These are phyloP conservation scores for Megaleporinus macrocephalus DNA, from an alignment of 2,113 vertebrate species.

Conservation along the genomic window DNA sequence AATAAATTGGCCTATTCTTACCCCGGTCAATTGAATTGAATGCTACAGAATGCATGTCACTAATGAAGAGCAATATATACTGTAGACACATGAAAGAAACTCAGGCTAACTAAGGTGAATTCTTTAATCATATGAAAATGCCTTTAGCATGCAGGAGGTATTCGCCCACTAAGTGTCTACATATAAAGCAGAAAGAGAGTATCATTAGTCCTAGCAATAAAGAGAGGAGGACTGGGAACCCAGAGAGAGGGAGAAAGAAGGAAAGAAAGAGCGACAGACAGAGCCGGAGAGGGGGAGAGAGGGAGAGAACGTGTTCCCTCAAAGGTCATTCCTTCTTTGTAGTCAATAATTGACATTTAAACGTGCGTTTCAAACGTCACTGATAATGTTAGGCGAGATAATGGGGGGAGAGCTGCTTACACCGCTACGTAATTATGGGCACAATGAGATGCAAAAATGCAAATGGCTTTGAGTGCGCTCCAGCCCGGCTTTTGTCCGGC, in stretches of 20 bases:
- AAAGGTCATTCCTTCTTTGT: constrained; percentile 94
- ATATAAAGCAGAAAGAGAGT: constrained; percentile 39
- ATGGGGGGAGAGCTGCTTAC: constrained; percentile 84
- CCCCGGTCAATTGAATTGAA: too few relatives aligned
- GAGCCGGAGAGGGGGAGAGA: constrained; percentile 43
- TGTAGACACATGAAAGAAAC: neutral
- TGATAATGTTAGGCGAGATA: constrained; percentile 93
- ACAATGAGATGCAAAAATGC: constrained; percentile 99
- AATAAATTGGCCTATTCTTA: too few relatives aligned
- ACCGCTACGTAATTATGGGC: constrained; percentile 91
- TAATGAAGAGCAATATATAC: too few relatives aligned
- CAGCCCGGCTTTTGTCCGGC: constrained; percentile 90
- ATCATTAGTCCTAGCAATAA: constrained; percentile 49
- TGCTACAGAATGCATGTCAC: too few relatives aligned
- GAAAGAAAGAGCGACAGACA: constrained; percentile 48
- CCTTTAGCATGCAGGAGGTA: constrained; percentile 8
- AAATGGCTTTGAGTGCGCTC: constrained; percentile 87
- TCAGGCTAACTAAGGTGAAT: constrained; percentile 13
- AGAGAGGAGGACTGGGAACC: constrained; percentile 37
- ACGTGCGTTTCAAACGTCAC: constrained; percentile 89
- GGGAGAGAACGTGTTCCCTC: constrained; percentile 81
- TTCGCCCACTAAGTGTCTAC: constrained; percentile 12
- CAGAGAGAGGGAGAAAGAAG: constrained; percentile 22
- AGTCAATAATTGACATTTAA: constrained; percentile 97
- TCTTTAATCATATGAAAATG: constrained; percentile 46